Conservation (phyloP, 2,797 vertebrate genomes). For the Platyrinchus mystaceus region DNA sequence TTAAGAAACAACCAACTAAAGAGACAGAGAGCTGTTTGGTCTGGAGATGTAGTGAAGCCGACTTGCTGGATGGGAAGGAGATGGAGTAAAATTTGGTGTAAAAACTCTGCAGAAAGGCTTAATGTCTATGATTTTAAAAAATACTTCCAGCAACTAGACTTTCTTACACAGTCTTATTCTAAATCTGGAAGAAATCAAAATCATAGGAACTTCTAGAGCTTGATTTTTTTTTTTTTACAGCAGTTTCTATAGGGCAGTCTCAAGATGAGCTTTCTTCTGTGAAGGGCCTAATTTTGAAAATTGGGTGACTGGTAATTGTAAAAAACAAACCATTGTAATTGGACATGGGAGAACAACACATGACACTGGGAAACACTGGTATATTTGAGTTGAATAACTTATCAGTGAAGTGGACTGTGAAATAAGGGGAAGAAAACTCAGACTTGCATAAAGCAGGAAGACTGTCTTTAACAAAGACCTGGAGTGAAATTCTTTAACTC, state of each 20-base stretch:
- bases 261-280: background rate
- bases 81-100: background rate
- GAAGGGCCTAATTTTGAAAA: background rate
- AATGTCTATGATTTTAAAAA: background rate
- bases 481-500: background rate
- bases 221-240: background rate
- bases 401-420: background rate
- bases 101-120: background rate
- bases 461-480: background rate
- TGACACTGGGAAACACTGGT: background rate
- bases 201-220: background rate
- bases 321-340: background rate
- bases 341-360: background rate
- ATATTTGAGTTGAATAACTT: background rate
- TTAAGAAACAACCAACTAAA: background rate
- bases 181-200: background rate
- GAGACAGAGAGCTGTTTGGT: background rate
- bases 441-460: background rate
- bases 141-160: background rate
- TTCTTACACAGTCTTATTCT: background rate
- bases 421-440: background rate
- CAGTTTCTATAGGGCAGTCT: background rate
- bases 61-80: background rate
- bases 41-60: background rate
- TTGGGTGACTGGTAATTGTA: background rate